Evolutionary conservation across 2,113 vertebrate species (phyloP).

Genomic region (Lagopus muta): DNA sequence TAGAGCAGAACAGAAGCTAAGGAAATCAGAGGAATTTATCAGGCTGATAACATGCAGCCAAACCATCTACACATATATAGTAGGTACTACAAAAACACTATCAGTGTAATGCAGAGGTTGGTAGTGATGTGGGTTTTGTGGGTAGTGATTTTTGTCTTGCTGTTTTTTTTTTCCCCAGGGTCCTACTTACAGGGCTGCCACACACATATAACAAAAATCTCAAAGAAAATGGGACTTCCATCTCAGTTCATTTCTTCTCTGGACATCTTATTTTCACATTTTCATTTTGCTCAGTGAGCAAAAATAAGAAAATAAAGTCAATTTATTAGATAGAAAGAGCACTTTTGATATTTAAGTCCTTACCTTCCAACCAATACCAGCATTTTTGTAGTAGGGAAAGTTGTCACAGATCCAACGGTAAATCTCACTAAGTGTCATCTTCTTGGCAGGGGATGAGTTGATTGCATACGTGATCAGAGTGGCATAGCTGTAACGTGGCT

Average conservation of each 20-base stretch:
- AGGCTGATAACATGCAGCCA: not conserved
- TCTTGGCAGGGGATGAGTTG: slow-evolving; percentile 90
- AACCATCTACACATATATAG: not conserved
- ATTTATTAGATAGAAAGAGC: not conserved
- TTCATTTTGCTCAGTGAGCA: not conserved
- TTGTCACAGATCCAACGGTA: slow-evolving; percentile 98
- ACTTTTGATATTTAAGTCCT: not conserved
- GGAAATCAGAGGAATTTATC: not conserved
- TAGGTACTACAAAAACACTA: not conserved
- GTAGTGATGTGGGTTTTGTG: not conserved
- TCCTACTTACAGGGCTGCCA: not conserved
- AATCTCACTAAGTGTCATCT: slow-evolving; percentile 96
- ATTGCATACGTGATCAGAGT: slow-evolving; percentile 97
- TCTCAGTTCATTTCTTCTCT: not conserved
- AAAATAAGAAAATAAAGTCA: not conserved
- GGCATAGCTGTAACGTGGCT: slow-evolving; percentile 97
- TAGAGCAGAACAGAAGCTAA: not conserved
- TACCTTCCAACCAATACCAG: slow-evolving; percentile 97
- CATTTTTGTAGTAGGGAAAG: slow-evolving; percentile 93
- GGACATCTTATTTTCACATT: not conserved
- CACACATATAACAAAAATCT: not conserved
- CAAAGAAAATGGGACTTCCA: not conserved
- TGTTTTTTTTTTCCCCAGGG: not conserved
- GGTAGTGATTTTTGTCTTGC: not conserved
- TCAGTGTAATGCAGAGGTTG: not conserved